phyloP scores from a whole-genome alignment of 2,113 vertebrate species.

The Gobiocypris rarus region DNA sequence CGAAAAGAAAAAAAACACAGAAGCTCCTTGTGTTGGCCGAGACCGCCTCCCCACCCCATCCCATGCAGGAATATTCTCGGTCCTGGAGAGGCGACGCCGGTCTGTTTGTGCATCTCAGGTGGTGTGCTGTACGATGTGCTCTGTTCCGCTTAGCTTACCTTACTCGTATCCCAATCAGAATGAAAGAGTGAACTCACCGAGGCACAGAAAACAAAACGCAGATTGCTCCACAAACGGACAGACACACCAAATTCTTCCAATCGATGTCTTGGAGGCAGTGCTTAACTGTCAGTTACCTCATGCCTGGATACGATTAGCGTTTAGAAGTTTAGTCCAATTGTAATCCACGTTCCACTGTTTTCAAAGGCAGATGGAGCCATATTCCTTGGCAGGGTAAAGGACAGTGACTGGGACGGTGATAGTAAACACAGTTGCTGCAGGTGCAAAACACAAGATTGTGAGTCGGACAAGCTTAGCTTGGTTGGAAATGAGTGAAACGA shows the following conservation, averaged over 20 bases:
- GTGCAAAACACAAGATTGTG: constrained; percentile 39
- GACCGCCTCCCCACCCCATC: neutral
- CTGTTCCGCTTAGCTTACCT: constrained; percentile 16
- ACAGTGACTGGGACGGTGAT: constrained; percentile 30
- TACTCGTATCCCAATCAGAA: neutral
- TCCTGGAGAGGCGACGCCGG: neutral
- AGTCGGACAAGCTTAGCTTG: constrained; percentile 28
- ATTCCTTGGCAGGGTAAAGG: constrained; percentile 65
- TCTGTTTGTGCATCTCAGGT: constrained; percentile 8
- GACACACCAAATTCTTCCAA: constrained; percentile 40
- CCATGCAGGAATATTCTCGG: neutral
- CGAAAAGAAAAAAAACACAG: constrained; percentile 47
- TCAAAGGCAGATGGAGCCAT: constrained; percentile 50
- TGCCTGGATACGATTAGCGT: neutral
- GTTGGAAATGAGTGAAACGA: constrained; percentile 27
- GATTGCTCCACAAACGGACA: constrained; percentile 25
- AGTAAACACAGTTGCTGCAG: constrained; percentile 47
- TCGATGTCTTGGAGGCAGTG: constrained; percentile 47
- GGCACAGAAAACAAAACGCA: constrained; percentile 44
- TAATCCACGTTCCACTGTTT: constrained; percentile 37
- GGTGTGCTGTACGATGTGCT: constrained; percentile 22
- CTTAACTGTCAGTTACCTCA: constrained; percentile 39
- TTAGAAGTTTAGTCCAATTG: constrained; percentile 25
- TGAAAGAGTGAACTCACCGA: constrained; percentile 8
- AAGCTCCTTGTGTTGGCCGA: constrained; percentile 52